Percentiles rank a stretch among this genome's conserved stretches.
phyloP scores from a whole-genome alignment of 1,140 invertebrate genomes.

The Bombyx mori region ASM3026992v2 NC_085116.1:12442501-12443000 shows the following conservation, averaged over 20 bases:
- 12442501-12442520: slow-evolving; percentile 69
- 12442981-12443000: no score
- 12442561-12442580: slow-evolving; percentile 70
- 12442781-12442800: slow-evolving; percentile 35
- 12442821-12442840: slow-evolving; percentile 24
- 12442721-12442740: slow-evolving; percentile 43
- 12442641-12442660: slow-evolving; percentile 69
- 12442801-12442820: slow-evolving; percentile 20
- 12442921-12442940: no score
- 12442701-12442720: slow-evolving; percentile 61
- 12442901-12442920: no score
- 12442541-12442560: slow-evolving; percentile 71
- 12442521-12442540: slow-evolving; percentile 72
- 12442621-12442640: slow-evolving; percentile 51
- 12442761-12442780: slow-evolving; percentile 57
- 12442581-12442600: slow-evolving; percentile 63
- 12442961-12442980: no score
- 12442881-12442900: no score
- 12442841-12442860: slow-evolving; percentile 26
- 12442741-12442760: slow-evolving; percentile 46
- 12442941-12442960: no score
- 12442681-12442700: slow-evolving; percentile 70
- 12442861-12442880: neutral
- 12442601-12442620: slow-evolving; percentile 65
- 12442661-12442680: slow-evolving; percentile 61